These are phyloP conservation scores for Genyomyrus donnyi DNA, from an alignment of 2,113 vertebrate genomes.

Conservation along the genomic window DNA sequence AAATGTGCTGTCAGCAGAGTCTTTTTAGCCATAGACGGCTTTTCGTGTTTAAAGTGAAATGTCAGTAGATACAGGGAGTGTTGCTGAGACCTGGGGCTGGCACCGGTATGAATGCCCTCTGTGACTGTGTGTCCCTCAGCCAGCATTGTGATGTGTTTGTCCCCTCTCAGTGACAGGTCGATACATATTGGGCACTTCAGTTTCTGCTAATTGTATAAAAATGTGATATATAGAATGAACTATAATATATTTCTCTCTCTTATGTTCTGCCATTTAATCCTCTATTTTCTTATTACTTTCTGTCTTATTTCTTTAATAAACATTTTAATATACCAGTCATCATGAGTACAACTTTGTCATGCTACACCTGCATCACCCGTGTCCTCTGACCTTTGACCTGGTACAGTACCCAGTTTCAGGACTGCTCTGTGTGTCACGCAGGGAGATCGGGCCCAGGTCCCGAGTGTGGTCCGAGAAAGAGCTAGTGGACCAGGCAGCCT, in stretches of 20 bases:
- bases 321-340: neutral
- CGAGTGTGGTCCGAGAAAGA: conserved; percentile 93
- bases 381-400: neutral
- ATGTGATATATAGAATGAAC: neutral
- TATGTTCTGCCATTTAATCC: neutral
- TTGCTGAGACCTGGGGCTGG: neutral
- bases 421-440: conserved; percentile 39
- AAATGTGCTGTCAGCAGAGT: neutral
- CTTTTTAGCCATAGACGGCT: neutral
- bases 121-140: neutral
- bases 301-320: neutral
- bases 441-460: conserved; percentile 84
- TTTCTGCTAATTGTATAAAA: neutral
- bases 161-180: neutral
- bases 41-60: neutral
- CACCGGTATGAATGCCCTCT: neutral
- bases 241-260: neutral
- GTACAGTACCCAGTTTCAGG: neutral
- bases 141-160: neutral
- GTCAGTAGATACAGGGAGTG: neutral
- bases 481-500: conserved; percentile 78
- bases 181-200: neutral
- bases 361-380: neutral
- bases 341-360: neutral
- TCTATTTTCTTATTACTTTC: neutral